A percentile compares a stretch with the other conserved stretches of the same genome.
Conservation (phyloP, 1,140 invertebrate species). For the Leptoteleia sp. region DNA sequence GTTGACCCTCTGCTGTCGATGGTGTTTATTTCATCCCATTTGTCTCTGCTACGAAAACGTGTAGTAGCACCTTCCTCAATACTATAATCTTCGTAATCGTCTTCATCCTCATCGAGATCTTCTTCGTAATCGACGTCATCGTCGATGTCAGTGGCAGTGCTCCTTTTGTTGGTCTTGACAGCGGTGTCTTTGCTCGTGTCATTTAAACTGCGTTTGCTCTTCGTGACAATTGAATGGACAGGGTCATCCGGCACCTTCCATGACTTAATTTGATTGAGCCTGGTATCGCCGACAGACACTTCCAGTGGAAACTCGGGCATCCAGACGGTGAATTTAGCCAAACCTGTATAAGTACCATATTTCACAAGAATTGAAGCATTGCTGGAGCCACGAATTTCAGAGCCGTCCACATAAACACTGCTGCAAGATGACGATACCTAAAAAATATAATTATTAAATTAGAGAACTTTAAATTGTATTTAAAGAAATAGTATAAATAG, state of each 20-base stretch:
- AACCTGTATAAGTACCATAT: constrained; percentile 94
- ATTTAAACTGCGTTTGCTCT: constrained; percentile 79
- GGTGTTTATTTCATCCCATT: constrained; percentile 81
- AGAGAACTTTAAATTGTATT: too few species aligned
- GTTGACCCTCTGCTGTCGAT: constrained; percentile 78
- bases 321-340: constrained; percentile 96
- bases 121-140: constrained; percentile 66
- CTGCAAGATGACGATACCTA: constrained; percentile 95
- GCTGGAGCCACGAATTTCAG: constrained; percentile 95
- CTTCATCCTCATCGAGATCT: constrained; percentile 66
- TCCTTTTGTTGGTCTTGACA: constrained; percentile 52
- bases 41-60: constrained; percentile 76
- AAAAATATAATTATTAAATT: not conserved
- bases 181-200: constrained; percentile 44
- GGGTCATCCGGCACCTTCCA: constrained; percentile 90
- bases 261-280: constrained; percentile 94
- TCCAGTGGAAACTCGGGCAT: constrained; percentile 97
- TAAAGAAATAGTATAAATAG: too few species aligned
- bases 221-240: constrained; percentile 80
- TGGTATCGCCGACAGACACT: constrained; percentile 92
- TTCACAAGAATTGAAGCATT: constrained; percentile 97
- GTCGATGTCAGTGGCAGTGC: constrained; percentile 37
- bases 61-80: constrained; percentile 72
- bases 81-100: constrained; percentile 73
- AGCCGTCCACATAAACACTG: constrained; percentile 97